phyloP scores from a whole-genome alignment of 2,113 vertebrate species.

The Microtus richardsoni region DNA sequence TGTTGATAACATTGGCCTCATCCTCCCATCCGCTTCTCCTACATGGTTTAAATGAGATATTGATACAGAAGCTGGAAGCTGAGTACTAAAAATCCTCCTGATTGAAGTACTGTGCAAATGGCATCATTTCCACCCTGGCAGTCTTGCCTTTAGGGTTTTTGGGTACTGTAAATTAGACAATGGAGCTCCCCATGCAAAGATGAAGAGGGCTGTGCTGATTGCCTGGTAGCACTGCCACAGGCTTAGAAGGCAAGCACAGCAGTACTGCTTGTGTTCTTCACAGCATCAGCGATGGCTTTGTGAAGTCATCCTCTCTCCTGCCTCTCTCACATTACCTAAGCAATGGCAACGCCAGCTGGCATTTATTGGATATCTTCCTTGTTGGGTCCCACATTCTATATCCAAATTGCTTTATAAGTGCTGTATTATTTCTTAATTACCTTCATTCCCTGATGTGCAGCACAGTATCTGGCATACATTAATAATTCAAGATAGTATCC shows the following conservation, averaged over 20 bases:
- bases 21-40: neutral
- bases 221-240: neutral
- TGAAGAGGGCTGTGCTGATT: neutral
- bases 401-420: neutral
- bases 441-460: neutral
- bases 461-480: neutral
- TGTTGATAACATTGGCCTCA: constrained; percentile 12
- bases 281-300: neutral
- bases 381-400: neutral
- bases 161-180: neutral
- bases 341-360: neutral
- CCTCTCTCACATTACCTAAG: neutral
- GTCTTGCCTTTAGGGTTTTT: neutral
- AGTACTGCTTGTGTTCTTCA: neutral
- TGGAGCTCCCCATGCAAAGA: neutral
- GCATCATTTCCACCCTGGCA: constrained; percentile 22
- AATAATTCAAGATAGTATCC: neutral
- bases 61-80: neutral
- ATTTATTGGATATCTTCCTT: neutral
- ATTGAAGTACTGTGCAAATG: constrained; percentile 29
- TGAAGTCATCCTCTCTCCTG: neutral
- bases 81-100: neutral
- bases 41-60: neutral
- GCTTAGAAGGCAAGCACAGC: neutral
- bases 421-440: neutral